Percentiles rank a stretch among this genome's conserved stretches.
Evolutionary conservation across 2,113 vertebrate species (phyloP).

Genomic region (Megaceryle maxima): DNA sequence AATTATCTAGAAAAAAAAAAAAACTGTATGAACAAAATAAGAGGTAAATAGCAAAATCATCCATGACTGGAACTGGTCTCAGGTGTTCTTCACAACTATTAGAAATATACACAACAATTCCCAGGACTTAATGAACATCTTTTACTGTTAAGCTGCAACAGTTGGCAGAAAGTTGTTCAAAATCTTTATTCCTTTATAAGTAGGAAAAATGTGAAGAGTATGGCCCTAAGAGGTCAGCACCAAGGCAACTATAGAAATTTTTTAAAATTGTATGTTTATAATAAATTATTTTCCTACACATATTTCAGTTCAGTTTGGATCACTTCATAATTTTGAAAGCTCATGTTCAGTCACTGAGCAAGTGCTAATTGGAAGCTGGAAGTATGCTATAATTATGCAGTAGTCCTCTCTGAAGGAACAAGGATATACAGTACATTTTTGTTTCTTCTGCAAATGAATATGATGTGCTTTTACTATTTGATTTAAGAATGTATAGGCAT

Average conservation of each 20-base stretch:
- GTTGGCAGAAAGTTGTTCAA: not conserved
- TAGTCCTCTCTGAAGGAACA: not conserved
- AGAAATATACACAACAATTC: not conserved
- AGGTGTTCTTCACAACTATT: not conserved
- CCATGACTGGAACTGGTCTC: not conserved
- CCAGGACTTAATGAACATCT: not conserved
- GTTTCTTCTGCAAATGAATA: not conserved
- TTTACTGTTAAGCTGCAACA: not conserved
- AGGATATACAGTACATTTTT: not conserved
- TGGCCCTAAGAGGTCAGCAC: not conserved
- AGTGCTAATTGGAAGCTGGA: conserved; percentile 22
- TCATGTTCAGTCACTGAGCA: not conserved
- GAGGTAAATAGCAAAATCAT: not conserved
- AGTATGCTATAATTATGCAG: conserved; percentile 2
- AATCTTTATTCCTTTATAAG: not conserved
- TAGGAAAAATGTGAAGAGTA: not conserved
- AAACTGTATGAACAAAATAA: not conserved
- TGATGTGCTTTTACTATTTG: not conserved
- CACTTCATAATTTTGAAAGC: conserved; percentile 23
- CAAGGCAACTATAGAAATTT: not conserved
- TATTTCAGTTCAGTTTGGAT: not conserved
- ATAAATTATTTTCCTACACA: not conserved
- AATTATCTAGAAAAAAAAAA: not conserved
- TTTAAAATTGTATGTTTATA: not conserved
- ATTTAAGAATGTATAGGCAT: not conserved